Evolutionary conservation across 2,888 invertebrate species (phyloP).

Genomic region (Drosophila maculinotata): DNA sequence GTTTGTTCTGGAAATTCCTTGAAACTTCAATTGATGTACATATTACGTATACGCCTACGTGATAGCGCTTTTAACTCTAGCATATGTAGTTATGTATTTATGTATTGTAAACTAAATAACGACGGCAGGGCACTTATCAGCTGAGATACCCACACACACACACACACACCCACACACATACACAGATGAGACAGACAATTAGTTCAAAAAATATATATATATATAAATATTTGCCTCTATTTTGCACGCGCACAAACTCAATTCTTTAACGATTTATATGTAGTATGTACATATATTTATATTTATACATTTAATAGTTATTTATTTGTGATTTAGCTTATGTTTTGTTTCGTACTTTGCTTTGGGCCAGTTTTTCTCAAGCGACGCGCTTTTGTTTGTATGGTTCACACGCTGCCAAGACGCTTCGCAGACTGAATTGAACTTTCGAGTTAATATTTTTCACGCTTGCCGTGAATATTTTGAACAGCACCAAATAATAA

Average conservation of each 20-base stretch:
- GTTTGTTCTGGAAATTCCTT: slow-evolving; percentile 41
- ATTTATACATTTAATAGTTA: slow-evolving; percentile 15
- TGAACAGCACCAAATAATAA: slow-evolving; percentile 27
- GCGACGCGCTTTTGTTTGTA: slow-evolving; percentile 5
- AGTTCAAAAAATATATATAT: slow-evolving; percentile 3
- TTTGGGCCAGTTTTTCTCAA: slow-evolving; percentile 25
- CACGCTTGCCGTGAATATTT: slow-evolving; percentile 40
- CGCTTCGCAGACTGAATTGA: slow-evolving; percentile 46
- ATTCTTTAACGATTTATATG: slow-evolving; percentile 10
- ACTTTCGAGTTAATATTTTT: slow-evolving; percentile 51
- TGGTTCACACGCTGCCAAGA: slow-evolving; percentile 44
- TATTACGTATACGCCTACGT: slow-evolving; percentile 69
- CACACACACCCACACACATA: neutral
- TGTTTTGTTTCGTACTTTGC: slow-evolving; percentile 32
- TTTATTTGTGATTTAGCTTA: slow-evolving; percentile 13
- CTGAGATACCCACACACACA: slow-evolving; percentile 9
- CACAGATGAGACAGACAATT: slow-evolving; percentile 16
- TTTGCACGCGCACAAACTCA: slow-evolving; percentile 15
- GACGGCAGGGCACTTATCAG: slow-evolving; percentile 46
- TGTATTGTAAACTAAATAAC: slow-evolving; percentile 25
- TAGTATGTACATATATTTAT: neutral
- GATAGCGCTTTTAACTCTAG: slow-evolving; percentile 19
- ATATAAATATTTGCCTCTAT: slow-evolving; percentile 9
- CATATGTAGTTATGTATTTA: slow-evolving; percentile 27
- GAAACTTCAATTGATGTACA: slow-evolving; percentile 12